Evolutionary conservation across 2,888 invertebrate genomes (phyloP), one percentile per base, ranked within the genome.

Genomic region (Mechanitis mazaeus): DNA sequence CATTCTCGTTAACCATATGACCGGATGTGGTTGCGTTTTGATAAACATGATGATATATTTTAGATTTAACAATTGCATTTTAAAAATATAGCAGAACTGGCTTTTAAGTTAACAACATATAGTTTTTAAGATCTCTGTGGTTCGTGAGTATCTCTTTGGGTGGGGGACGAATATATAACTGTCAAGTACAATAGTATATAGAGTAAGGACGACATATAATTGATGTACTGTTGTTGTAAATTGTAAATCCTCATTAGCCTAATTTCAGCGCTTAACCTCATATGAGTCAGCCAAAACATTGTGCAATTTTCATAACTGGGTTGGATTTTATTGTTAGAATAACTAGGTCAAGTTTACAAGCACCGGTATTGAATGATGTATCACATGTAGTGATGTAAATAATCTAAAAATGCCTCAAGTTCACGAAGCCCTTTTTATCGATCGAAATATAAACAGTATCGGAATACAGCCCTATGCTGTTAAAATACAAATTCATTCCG

Each of bases 341-440:
- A 85, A 76, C 69, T 80, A 70, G 87, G 87, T 81, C 88, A 87
- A 87, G 86, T 84, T 80, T 80, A 62, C 56, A 54, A 65, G 35
- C 54, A 58, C 54, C 38, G 56, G 28, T 53, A 46, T 33, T 50
- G 9, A 42, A 7, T 60, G 47, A 53, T 58, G 54, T 50, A 57
- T 63, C 56, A 33, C 56, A 20, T 31, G 46, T 38, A 55, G 46
- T 56, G 53, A 59, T 59, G 20, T n/a, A 46, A 58, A 56, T 59
- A 57, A 59, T 54, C 45, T 53, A 56, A 58, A 50, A 33, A 61
- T 33, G 20, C 12, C 20, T 60, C 62, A 64, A 64, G 58, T 63
- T 63, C 60, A 59, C 47, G 57, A 20, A 59, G 46, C 56, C 55
- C 59, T 66, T 64, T 61, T 47, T 59, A 64, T 55, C 55, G 45